Percentiles rank a stretch among this genome's conserved stretches.
Conservation (phyloP, 2,113 vertebrate species). For the Marcusenius ussheri region DNA sequence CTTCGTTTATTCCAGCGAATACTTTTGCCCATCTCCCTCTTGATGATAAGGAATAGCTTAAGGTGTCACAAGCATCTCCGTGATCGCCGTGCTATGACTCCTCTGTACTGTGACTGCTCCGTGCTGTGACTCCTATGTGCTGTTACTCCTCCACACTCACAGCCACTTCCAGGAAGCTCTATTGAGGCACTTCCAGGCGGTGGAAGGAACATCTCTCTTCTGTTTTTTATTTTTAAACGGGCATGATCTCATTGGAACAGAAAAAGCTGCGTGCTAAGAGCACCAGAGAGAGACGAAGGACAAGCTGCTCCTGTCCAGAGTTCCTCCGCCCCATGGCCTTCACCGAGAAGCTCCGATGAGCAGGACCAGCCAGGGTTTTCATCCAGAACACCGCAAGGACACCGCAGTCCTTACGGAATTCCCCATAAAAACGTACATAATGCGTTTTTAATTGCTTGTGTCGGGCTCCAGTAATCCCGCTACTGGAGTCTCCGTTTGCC, state of each 20-base stretch:
- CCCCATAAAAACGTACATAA: background rate
- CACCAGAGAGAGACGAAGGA: background rate
- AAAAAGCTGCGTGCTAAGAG: background rate
- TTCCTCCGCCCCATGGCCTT: background rate
- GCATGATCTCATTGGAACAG: conserved; percentile 17
- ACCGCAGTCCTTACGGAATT: background rate
- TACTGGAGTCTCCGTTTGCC: background rate
- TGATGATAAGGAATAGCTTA: conserved; percentile 62
- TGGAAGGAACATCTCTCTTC: background rate
- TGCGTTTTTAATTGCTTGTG: conserved; percentile 3
- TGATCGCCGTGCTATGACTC: background rate
- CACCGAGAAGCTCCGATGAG: background rate
- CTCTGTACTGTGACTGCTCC: background rate
- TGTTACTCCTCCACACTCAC: background rate
- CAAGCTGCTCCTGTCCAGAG: background rate
- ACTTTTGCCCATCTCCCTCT: conserved; percentile 53
- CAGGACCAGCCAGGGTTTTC: background rate
- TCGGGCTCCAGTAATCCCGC: background rate
- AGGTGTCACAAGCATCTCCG: conserved; percentile 42
- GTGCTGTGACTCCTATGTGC: background rate
- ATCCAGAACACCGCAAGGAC: background rate
- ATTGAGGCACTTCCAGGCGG: background rate
- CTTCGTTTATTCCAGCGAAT: conserved; percentile 60
- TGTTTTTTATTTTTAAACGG: background rate
- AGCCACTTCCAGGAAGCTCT: background rate